Evolutionary conservation across 1,140 invertebrate genomes (phyloP).

Genomic region (Drosophila bifasciata): DNA sequence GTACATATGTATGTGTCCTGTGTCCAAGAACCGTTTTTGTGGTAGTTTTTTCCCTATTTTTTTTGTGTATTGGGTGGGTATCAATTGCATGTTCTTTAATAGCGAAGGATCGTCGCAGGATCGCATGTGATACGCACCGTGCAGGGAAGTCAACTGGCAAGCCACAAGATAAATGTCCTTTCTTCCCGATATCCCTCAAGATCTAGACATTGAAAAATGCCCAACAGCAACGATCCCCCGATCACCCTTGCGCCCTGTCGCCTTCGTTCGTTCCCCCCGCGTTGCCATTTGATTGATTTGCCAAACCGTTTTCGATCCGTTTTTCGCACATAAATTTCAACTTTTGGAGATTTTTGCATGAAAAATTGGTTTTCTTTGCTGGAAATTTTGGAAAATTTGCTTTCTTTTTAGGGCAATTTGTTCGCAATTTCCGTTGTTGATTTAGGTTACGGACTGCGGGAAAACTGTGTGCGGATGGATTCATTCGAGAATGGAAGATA

Average conservation of each 20-base stretch:
- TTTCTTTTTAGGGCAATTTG: slow-evolving; percentile 65
- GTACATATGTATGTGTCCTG: slow-evolving; percentile 44
- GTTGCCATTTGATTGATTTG: slow-evolving; percentile 70
- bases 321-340: slow-evolving; percentile 51
- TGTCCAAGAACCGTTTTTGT: slow-evolving; percentile 30
- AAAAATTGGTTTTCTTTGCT: slow-evolving; percentile 42
- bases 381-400: slow-evolving; percentile 26
- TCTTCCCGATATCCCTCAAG: slow-evolving; percentile 67
- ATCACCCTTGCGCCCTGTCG: not conserved
- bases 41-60: slow-evolving; percentile 29
- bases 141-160: slow-evolving; percentile 36
- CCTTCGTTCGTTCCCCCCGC: not conserved
- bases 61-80: slow-evolving; percentile 17
- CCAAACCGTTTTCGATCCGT: slow-evolving; percentile 59
- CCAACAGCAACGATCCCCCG: slow-evolving; percentile 27
- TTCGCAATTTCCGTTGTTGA: slow-evolving; percentile 74
- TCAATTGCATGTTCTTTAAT: slow-evolving; percentile 45
- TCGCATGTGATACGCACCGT: slow-evolving; percentile 55
- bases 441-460: slow-evolving; percentile 55
- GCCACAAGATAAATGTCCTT: slow-evolving; percentile 68
- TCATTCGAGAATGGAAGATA: slow-evolving; percentile 27
- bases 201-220: slow-evolving; percentile 46
- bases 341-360: slow-evolving; percentile 46
- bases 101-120: slow-evolving; percentile 43
- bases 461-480: slow-evolving; percentile 35